Evolutionary conservation across 2,888 invertebrate genomes (phyloP), one percentile per base, ranked within the genome.

Genomic region (Clusia tigrina): DNA sequence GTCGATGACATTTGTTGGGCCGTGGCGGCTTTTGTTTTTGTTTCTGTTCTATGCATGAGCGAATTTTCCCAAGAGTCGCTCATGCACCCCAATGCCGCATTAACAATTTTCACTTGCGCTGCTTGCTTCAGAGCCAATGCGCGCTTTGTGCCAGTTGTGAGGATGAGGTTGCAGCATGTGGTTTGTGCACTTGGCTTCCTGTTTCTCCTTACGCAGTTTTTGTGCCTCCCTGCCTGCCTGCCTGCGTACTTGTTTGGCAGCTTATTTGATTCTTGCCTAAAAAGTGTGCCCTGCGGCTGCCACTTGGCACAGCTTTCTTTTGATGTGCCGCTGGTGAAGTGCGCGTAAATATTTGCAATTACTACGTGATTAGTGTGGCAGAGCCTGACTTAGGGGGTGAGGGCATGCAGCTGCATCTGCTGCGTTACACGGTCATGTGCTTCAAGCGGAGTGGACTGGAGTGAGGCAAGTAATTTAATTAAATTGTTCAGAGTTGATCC

Each of bases 261-360:
- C 54, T 37, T 57, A 51, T 64, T 64, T 54, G 57, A 60, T 64
- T 64, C 60, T 64, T 60, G 54, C 42, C 60, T 60, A 52, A 60
- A 60, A 63, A 42, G 3, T 56, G 42, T 63, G 53, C 60, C 60
- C 32, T 52, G 17, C 15, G 56, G 63, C 59, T 12, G 17, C 48
- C 18, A 20, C 22, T 48, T 48, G 22, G 20, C 48, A 18, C 22
- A 48, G 6, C 5, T 20, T 9, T 20, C 22, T n/a, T 48, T 48
- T 48, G 48, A 48, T 9, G 42, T 42, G n/a, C 3, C 10, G 48
- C 22, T 48, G 48, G 3, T 18, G 66, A 69, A 70, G 67, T 64
- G 66, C 67, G 66, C 64, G 68, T 69, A 68, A 70, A 69, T 69
- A 68, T 68, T 68, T 68, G 61, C 70, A 68, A 71, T 71, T 70